phyloP scores from a whole-genome alignment of 2,113 vertebrate species.

The Esox niger region DNA sequence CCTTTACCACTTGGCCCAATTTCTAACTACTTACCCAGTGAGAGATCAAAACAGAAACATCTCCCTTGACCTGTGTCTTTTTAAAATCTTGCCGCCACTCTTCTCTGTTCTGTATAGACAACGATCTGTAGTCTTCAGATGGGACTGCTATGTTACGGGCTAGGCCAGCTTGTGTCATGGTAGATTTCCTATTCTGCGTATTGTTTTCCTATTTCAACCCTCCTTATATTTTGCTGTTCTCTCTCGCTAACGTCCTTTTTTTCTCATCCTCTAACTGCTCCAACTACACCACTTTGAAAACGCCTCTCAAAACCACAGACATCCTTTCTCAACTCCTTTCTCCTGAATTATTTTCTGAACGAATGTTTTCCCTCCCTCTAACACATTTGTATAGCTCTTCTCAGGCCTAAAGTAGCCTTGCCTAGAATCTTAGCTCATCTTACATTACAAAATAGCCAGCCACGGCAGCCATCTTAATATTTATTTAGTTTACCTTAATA shows the following conservation, averaged over 20 bases:
- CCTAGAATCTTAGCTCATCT: conserved; percentile 44
- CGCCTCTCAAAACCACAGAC: conserved; percentile 3
- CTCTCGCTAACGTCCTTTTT: background rate
- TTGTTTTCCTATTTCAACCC: conserved; percentile 22
- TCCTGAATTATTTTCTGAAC: conserved; percentile 27
- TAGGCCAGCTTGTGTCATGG: conserved; percentile 37
- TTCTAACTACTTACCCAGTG: too few relatives aligned
- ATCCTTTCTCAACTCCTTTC: conserved; percentile 2
- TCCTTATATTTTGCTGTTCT: conserved; percentile 9
- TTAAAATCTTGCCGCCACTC: conserved; percentile 21
- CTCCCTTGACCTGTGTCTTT: background rate
- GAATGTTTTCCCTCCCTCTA: conserved; percentile 31
- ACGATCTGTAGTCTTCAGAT: conserved; percentile 48
- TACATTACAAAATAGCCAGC: conserved; percentile 34
- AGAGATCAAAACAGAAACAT: background rate
- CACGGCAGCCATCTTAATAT: conserved; percentile 30
- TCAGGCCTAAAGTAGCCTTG: conserved; percentile 42
- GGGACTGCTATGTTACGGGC: conserved; percentile 50
- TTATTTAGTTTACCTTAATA: conserved; percentile 23
- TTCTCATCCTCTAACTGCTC: conserved; percentile 35
- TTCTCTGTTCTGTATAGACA: conserved; percentile 37
- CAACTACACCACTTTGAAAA: conserved; percentile 19
- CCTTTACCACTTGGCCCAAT: too few relatives aligned
- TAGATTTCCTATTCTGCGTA: conserved; percentile 29
- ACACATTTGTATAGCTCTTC: conserved; percentile 31